Percentiles rank a stretch among this genome's conserved stretches.
These are phyloP conservation scores for Periplaneta americana DNA, from an alignment of 1,140 invertebrate genomes.

Conservation along the genomic window DNA sequence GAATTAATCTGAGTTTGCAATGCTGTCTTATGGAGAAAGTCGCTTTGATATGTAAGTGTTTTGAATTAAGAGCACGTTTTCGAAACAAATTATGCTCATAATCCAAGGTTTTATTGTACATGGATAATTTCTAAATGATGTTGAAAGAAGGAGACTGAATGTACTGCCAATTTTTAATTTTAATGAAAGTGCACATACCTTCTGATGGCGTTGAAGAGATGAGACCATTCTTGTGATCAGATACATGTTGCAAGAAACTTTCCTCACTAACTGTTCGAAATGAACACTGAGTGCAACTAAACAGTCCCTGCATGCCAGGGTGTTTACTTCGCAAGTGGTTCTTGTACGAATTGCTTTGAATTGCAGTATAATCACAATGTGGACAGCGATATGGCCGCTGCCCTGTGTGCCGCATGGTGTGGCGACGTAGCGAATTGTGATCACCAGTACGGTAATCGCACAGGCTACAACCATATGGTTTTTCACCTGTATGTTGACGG, in stretches of 20 bases:
- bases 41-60: too few species aligned
- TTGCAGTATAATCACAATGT: conserved; percentile 61
- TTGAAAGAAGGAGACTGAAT: too few species aligned
- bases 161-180: too few species aligned
- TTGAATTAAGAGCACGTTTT: too few species aligned
- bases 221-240: conserved; percentile 48
- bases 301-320: conserved; percentile 48
- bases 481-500: conserved; percentile 67
- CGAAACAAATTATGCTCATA: too few species aligned
- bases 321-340: conserved; percentile 59
- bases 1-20: too few species aligned
- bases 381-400: conserved; percentile 61
- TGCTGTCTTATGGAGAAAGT: too few species aligned
- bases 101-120: too few species aligned
- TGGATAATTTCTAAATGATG: too few species aligned
- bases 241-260: conserved; percentile 46
- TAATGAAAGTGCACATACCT: too few species aligned
- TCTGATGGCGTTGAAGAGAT: conserved; percentile 28
- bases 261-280: conserved; percentile 55
- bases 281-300: conserved; percentile 49
- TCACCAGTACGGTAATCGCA: conserved; percentile 67
- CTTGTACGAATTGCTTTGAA: conserved; percentile 61
- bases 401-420: conserved; percentile 70
- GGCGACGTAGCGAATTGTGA: conserved; percentile 65
- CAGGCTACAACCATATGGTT: conserved; percentile 59